Percentiles rank a stretch among this genome's conserved stretches.
phyloP scores from a whole-genome alignment of 92 coral and sea anemone species.

The Pocillopora grandis region DNA sequence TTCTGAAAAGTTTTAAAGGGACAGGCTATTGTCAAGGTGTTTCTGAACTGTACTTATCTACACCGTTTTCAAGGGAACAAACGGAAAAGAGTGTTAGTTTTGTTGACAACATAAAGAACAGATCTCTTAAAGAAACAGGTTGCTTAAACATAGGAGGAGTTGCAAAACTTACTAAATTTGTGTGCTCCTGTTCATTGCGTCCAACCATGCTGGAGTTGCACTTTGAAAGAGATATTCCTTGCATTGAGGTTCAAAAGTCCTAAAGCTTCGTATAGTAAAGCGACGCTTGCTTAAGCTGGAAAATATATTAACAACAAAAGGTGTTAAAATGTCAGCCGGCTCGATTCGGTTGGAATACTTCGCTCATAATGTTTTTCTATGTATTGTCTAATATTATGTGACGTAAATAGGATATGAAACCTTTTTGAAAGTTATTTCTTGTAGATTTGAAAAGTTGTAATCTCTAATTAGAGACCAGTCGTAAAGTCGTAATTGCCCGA shows the following conservation, averaged over 20 bases:
- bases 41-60: no score
- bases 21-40: no score
- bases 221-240: slow-evolving; percentile 16
- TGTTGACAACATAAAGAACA: background rate
- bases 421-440: background rate
- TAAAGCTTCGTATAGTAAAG: background rate
- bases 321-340: background rate
- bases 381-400: no score
- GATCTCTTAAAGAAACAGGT: background rate
- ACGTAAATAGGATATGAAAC: background rate
- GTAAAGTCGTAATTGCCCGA: background rate
- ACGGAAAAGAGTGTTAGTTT: background rate
- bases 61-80: background rate
- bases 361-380: no score
- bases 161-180: slow-evolving; percentile 13
- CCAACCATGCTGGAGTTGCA: slow-evolving; percentile 14
- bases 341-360: no score
- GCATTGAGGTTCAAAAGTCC: slow-evolving; percentile 21
- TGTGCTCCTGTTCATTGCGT: slow-evolving; percentile 8
- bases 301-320: background rate
- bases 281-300: slow-evolving; percentile 21
- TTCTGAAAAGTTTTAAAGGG: no score
- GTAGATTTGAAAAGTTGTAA: background rate
- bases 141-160: background rate
- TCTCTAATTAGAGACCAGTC: background rate